Conservation (phyloP, 2,797 vertebrate genomes). For the Hemibagrus guttatus region DNA sequence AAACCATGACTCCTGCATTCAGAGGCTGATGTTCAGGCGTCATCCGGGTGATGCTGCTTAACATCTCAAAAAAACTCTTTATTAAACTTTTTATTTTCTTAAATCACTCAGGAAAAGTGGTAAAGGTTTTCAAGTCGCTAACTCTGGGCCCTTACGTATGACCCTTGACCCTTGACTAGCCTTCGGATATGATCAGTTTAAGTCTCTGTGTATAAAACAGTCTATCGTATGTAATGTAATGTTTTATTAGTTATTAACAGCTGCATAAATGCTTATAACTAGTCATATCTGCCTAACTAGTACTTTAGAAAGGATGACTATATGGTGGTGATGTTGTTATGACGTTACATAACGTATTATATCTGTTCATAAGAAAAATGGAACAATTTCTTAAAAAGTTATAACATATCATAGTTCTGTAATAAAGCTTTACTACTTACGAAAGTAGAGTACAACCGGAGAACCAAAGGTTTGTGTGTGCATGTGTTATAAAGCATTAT, state of each 20-base stretch:
- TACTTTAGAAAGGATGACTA: background rate
- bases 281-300: background rate
- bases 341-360: background rate
- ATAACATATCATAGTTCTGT: background rate
- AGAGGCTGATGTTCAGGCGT: background rate
- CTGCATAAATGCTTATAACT: background rate
- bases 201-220: too few relatives aligned
- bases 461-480: background rate
- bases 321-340: background rate
- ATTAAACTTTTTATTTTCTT: background rate
- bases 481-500: conserved; percentile 5
- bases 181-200: too few relatives aligned
- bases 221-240: too few relatives aligned
- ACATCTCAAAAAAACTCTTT: background rate
- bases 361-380: background rate
- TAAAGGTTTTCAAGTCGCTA: too few relatives aligned
- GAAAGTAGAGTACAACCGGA: background rate
- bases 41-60: background rate
- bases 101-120: background rate
- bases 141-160: too few relatives aligned
- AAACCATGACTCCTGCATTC: background rate
- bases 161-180: too few relatives aligned
- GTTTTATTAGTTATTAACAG: background rate
- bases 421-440: background rate
- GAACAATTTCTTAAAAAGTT: background rate